phyloP scores from a whole-genome alignment of 2,888 invertebrate species.

The Podabrus alpinus region DNA sequence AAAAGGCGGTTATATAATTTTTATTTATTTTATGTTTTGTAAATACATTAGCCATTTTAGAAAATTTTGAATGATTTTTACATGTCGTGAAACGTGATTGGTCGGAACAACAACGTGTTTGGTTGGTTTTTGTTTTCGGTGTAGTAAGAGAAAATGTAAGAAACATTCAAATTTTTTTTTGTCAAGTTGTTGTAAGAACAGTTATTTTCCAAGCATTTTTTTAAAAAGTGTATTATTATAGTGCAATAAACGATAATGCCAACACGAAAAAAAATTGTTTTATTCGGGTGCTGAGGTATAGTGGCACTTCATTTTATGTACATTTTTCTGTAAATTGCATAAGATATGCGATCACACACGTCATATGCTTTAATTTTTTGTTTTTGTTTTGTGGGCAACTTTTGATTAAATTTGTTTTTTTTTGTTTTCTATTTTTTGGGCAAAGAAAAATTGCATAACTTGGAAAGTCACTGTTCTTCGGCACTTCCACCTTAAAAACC shows the following conservation, averaged over 20 bases:
- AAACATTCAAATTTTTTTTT: conserved; percentile 33
- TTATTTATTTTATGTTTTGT: neutral
- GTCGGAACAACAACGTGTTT: neutral
- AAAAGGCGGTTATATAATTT: neutral
- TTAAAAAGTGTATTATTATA: conserved; percentile 46
- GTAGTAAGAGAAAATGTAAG: conserved; percentile 13
- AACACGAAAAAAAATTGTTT: conserved; percentile 43
- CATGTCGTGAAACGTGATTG: neutral
- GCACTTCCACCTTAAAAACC: conserved; percentile 57
- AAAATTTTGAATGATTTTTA: conserved; percentile 36
- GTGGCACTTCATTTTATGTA: conserved; percentile 57
- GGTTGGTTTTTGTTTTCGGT: neutral
- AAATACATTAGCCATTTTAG: neutral
- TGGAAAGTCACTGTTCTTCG: conserved; percentile 83
- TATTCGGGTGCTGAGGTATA: conserved; percentile 56
- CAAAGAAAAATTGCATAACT: conserved; percentile 57
- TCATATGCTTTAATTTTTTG: neutral
- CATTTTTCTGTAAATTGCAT: conserved; percentile 47
- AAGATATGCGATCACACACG: conserved; percentile 6
- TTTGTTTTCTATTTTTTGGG: neutral
- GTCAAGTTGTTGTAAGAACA: conserved; percentile 52
- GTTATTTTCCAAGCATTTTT: conserved; percentile 57
- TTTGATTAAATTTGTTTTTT: neutral
- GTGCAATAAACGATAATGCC: conserved; percentile 55
- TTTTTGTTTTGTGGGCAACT: neutral